Percentiles rank a stretch among this genome's conserved stretches.
Evolutionary conservation across 2,113 vertebrate genomes (phyloP).

Genomic region (Parus major): DNA sequence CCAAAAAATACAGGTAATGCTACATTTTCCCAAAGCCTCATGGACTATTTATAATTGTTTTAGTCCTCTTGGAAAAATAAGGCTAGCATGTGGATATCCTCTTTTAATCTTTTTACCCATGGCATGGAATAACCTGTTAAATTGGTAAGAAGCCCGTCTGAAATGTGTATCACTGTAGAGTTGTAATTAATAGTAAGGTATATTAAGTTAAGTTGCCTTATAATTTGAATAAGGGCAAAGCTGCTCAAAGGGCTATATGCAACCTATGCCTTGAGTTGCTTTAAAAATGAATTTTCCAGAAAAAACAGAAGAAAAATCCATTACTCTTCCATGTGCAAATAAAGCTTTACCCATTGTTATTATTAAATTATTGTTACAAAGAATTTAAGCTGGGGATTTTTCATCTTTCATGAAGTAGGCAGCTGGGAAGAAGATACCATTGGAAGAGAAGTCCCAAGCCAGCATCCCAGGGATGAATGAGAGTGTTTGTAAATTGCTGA

Average conservation of each 20-base stretch:
- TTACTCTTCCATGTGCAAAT: background rate
- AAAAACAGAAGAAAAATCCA: background rate
- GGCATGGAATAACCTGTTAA: background rate
- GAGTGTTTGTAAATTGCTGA: background rate
- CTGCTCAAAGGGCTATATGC: background rate
- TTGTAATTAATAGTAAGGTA: slow-evolving; percentile 16
- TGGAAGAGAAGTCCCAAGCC: background rate
- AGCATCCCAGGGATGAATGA: background rate
- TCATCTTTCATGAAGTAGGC: background rate
- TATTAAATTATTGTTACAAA: background rate
- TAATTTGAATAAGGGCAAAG: background rate
- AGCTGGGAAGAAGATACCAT: background rate
- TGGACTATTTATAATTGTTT: background rate
- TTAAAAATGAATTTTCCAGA: background rate
- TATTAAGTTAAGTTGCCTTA: slow-evolving; percentile 8
- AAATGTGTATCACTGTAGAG: background rate
- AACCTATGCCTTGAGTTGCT: background rate
- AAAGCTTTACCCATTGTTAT: background rate
- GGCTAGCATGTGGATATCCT: background rate
- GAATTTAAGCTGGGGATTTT: background rate
- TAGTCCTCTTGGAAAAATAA: background rate
- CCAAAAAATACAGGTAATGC: background rate
- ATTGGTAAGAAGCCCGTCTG: background rate
- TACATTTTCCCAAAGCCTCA: background rate
- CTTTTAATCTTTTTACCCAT: background rate